Percentiles rank a stretch among this genome's conserved stretches.
Conservation (phyloP, 2,797 vertebrate species). For the Melanotaenia parkinsoni region DNA sequence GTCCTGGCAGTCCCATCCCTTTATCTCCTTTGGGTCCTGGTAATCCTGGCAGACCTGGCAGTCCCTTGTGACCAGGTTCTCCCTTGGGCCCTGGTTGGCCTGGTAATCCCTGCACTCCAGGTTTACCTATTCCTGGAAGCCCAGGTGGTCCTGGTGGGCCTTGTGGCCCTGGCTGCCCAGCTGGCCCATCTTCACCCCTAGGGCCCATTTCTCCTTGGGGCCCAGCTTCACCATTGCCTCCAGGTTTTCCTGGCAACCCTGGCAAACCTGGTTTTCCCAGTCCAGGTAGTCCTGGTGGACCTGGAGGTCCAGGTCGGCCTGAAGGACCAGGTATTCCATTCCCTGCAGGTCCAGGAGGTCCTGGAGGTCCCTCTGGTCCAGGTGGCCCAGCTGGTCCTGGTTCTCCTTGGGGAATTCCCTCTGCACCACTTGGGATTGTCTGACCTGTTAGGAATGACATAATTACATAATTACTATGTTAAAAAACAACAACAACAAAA, state of each 20-base stretch:
- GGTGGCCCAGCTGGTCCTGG: constrained; percentile 79
- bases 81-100: constrained; percentile 91
- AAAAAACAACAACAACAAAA: background rate
- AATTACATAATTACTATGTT: constrained; percentile 15
- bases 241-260: constrained; percentile 93
- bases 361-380: constrained; percentile 85
- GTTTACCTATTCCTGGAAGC: constrained; percentile 91
- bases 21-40: constrained; percentile 95
- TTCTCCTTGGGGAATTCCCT: constrained; percentile 77
- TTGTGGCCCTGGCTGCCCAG: constrained; percentile 89
- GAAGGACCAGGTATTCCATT: constrained; percentile 88
- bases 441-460: constrained; percentile 69
- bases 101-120: constrained; percentile 89
- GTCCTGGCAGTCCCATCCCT: constrained; percentile 90
- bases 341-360: constrained; percentile 90
- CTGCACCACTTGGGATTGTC: constrained; percentile 76
- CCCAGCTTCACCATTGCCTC: constrained; percentile 88
- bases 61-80: constrained; percentile 94
- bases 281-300: constrained; percentile 89
- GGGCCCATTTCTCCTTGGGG: constrained; percentile 91
- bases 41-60: constrained; percentile 90
- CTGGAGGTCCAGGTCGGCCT: constrained; percentile 89
- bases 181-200: constrained; percentile 87
- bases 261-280: constrained; percentile 93
- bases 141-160: constrained; percentile 92